Evolutionary conservation across 1,140 invertebrate species (phyloP).

Genomic region (Saxidomus purpurata): DNA sequence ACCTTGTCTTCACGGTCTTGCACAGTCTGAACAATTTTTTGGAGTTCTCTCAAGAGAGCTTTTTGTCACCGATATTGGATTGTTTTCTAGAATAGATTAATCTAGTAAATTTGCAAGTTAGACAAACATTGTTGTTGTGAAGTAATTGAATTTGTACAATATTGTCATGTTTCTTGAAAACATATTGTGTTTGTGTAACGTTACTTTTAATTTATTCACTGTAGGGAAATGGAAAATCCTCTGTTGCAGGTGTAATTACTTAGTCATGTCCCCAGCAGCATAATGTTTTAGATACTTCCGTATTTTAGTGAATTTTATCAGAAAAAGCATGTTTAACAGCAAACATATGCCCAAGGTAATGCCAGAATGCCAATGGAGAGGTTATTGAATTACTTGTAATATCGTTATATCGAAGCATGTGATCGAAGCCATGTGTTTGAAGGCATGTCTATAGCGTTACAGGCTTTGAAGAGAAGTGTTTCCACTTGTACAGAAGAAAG

Average conservation of each 20-base stretch:
- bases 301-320: slow-evolving; percentile 6
- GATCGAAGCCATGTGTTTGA: background rate
- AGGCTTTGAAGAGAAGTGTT: slow-evolving; percentile 22
- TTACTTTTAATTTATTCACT: background rate
- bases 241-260: background rate
- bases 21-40: too few species aligned
- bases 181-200: background rate
- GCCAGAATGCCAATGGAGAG: background rate
- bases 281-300: background rate
- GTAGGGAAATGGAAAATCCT: background rate
- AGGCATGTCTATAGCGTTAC: background rate
- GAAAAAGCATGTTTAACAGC: slow-evolving; percentile 18
- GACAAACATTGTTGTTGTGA: background rate
- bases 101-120: background rate
- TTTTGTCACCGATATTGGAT: background rate
- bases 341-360: slow-evolving; percentile 7
- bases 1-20: too few species aligned
- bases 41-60: background rate
- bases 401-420: background rate
- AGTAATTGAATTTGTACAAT: background rate
- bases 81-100: background rate
- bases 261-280: background rate
- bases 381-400: background rate
- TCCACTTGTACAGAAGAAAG: background rate
- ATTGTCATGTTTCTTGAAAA: background rate